A percentile compares a stretch with the other conserved stretches of the same genome.
Evolutionary conservation across 2,797 vertebrate genomes (phyloP).

Genomic region (Tamandua tetradactyla): DNA sequence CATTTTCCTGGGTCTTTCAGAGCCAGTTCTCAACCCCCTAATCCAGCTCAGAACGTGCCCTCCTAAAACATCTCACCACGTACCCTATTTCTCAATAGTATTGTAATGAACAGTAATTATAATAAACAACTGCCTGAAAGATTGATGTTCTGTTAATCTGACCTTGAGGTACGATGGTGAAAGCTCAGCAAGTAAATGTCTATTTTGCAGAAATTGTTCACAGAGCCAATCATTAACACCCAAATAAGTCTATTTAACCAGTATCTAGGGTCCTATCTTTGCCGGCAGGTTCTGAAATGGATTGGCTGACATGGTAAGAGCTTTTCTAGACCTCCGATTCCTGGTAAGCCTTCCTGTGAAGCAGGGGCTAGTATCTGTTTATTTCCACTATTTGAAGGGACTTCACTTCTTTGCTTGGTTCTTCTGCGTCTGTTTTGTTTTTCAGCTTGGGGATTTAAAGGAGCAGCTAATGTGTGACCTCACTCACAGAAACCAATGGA

Average conservation of each 20-base stretch:
- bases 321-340: conserved; percentile 9
- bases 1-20: background rate
- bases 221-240: background rate
- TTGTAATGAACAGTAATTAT: background rate
- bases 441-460: background rate
- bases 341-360: background rate
- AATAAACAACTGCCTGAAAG: background rate
- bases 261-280: background rate
- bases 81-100: background rate
- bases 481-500: background rate
- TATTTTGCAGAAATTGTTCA: conserved; percentile 3
- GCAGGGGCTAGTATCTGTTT: background rate
- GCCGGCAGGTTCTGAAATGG: background rate
- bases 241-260: background rate
- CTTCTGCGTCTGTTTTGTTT: background rate
- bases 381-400: conserved; percentile 15
- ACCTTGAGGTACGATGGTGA: background rate
- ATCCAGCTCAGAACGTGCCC: background rate
- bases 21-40: background rate
- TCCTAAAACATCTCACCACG: background rate
- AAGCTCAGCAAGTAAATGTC: background rate
- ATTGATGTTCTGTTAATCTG: background rate
- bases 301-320: background rate
- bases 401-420: background rate
- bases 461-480: background rate